These are phyloP conservation scores for Poecile atricapillus DNA, from an alignment of 2,113 vertebrate species.

Conservation along the genomic window DNA sequence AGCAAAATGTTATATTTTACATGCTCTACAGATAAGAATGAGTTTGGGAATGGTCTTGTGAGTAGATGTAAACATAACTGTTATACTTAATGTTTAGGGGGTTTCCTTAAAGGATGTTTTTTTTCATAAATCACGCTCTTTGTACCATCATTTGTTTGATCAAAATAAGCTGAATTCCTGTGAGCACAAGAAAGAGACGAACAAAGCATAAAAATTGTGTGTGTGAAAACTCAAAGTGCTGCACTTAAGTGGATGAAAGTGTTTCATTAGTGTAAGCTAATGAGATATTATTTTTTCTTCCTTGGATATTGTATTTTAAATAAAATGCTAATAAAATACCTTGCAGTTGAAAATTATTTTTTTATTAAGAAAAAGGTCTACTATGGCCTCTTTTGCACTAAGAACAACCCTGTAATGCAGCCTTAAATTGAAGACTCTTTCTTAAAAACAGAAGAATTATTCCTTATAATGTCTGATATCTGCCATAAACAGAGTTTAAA, in stretches of 20 bases:
- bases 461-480: not conserved
- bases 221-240: not conserved
- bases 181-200: not conserved
- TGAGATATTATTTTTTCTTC: not conserved
- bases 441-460: not conserved
- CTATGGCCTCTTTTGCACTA: not conserved
- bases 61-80: not conserved
- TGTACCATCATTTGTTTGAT: not conserved
- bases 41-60: not conserved
- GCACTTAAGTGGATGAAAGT: not conserved
- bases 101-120: not conserved
- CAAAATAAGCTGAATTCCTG: not conserved
- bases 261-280: not conserved
- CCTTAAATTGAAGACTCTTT: not conserved
- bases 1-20: not conserved
- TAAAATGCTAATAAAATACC: not conserved
- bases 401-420: not conserved
- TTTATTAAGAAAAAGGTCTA: not conserved
- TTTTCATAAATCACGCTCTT: not conserved
- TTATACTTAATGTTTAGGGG: fast-evolving
- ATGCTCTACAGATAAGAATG: not conserved
- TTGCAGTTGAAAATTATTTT: not conserved
- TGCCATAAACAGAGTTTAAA: not conserved
- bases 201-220: not conserved
- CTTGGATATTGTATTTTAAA: not conserved